Conservation (phyloP, 2,113 vertebrate genomes). For the Rostratula benghalensis region DNA sequence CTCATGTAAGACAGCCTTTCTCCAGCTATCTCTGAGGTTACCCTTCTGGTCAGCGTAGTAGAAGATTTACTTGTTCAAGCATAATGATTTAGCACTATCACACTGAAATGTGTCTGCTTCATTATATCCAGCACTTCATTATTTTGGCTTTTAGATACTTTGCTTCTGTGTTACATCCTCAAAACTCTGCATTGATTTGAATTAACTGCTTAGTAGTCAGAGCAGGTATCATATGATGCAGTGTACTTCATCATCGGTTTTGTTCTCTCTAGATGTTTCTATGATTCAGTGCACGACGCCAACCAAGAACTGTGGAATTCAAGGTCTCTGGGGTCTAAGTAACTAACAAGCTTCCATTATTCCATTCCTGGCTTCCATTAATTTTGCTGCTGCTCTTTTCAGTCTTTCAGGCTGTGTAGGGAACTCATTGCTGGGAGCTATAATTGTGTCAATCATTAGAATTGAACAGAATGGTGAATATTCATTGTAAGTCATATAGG, state of each 20-base stretch:
- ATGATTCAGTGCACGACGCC: background rate
- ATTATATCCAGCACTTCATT: background rate
- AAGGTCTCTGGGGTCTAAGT: background rate
- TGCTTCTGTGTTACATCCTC: background rate
- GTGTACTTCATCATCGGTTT: background rate
- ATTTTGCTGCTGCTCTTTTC: slow-evolving; percentile 24
- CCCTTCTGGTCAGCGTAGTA: background rate
- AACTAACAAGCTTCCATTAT: background rate
- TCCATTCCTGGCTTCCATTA: slow-evolving; percentile 3
- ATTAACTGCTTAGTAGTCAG: background rate
- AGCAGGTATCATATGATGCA: background rate
- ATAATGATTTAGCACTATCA: background rate
- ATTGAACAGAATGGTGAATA: background rate
- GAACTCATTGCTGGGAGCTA: background rate
- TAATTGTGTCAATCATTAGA: background rate
- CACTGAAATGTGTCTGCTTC: background rate
- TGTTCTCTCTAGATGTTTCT: background rate
- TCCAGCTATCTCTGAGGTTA: background rate
- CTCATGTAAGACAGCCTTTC: background rate
- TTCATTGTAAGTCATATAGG: background rate
- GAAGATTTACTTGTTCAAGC: background rate
- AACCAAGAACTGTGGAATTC: background rate
- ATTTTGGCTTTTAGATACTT: background rate
- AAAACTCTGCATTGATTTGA: background rate
- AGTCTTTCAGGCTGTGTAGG: background rate